These are phyloP conservation scores for Pseudomyrmex sp. DNA, from an alignment of 1,140 invertebrate genomes.

Conservation along the genomic window DNA sequence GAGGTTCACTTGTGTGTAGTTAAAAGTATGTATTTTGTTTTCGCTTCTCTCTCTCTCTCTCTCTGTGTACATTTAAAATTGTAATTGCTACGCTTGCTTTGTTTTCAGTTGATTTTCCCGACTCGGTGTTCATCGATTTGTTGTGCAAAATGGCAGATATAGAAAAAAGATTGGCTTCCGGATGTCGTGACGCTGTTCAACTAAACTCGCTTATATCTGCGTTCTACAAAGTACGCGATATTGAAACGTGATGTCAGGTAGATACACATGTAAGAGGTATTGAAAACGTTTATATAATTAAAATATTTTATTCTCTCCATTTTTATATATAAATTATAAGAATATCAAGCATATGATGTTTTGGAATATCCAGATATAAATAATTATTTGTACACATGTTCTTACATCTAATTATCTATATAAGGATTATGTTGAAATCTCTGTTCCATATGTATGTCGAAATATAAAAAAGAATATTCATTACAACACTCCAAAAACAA, in stretches of 20 bases:
- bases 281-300: background rate
- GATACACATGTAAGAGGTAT: no score
- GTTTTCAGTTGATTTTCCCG: slow-evolving; percentile 93
- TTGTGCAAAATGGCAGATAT: slow-evolving; percentile 93
- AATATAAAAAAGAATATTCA: no score
- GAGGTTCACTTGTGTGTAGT: slow-evolving; percentile 95
- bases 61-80: slow-evolving; percentile 43
- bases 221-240: slow-evolving; percentile 90
- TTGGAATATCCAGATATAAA: no score
- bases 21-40: slow-evolving; percentile 89
- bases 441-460: no score
- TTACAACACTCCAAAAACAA: background rate
- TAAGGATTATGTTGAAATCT: no score
- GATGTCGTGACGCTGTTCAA: slow-evolving; percentile 94
- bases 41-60: no score
- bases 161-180: slow-evolving; percentile 91
- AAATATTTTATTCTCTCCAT: background rate
- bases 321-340: no score
- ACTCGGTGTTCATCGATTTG: slow-evolving; percentile 90
- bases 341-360: no score
- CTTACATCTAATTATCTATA: no score
- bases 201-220: slow-evolving; percentile 92
- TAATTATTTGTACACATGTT: no score
- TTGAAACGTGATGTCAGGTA: slow-evolving; percentile 69
- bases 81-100: slow-evolving; percentile 45